phyloP scores from a whole-genome alignment of 2,888 invertebrate genomes.

The Amblyjoppa fuscipennis region DNA sequence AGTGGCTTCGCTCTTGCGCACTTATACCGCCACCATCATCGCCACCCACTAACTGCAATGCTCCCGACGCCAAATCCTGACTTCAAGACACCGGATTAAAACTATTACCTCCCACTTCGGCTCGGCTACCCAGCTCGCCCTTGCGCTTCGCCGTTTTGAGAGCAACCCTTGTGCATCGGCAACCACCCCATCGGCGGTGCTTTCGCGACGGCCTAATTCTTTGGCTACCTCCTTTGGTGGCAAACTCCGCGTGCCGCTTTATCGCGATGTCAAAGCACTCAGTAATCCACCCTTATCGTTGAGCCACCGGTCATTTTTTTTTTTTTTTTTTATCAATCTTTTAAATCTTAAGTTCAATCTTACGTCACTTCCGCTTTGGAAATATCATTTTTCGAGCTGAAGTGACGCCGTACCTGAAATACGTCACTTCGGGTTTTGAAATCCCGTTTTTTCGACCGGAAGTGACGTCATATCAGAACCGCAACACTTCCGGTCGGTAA shows the following conservation, averaged over 20 bases:
- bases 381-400: no score
- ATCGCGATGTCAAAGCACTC: no score
- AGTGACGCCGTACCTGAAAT: no score
- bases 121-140: not conserved
- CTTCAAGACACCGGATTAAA: conserved; percentile 85
- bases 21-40: conserved; percentile 56
- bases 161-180: conserved; percentile 70
- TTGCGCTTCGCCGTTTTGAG: not conserved
- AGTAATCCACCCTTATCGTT: no score
- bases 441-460: no score
- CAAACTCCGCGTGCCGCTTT: not conserved
- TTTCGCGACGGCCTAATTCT: not conserved
- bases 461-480: no score
- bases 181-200: conserved; percentile 62
- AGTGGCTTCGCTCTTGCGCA: conserved; percentile 79
- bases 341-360: no score
- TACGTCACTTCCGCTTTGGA: no score
- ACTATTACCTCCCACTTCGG: conserved; percentile 79
- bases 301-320: no score
- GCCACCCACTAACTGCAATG: conserved; percentile 80
- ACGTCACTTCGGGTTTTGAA: no score
- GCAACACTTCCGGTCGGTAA: no score
- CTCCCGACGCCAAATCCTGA: conserved; percentile 83
- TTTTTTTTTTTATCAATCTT: no score
- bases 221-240: not conserved